A percentile compares a stretch with the other conserved stretches of the same genome.
These are phyloP conservation scores for Phrynocephalus guinanensis DNA, from an alignment of 2,797 vertebrate species.

Conservation along the genomic window DNA sequence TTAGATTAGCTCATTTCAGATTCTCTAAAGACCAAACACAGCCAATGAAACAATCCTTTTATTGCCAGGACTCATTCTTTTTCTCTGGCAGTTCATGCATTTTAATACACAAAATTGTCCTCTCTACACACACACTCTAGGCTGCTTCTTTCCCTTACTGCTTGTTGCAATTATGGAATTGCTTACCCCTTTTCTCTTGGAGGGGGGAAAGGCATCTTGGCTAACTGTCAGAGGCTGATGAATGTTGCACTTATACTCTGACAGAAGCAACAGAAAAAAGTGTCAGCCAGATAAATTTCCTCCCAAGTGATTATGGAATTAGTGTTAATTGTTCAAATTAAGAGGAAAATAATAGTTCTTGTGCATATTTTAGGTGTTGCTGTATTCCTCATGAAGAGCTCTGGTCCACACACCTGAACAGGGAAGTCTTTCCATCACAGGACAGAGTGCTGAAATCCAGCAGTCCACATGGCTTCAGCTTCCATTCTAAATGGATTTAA, in stretches of 20 bases:
- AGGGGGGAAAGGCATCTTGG: not conserved
- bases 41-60: conserved; percentile 24
- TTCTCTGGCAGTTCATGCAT: conserved; percentile 9
- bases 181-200: not conserved
- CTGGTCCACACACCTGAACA: conserved; percentile 15
- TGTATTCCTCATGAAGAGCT: not conserved
- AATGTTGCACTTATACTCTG: conserved; percentile 19
- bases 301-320: not conserved
- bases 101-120: not conserved
- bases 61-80: not conserved
- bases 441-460: conserved; percentile 30
- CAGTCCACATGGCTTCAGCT: conserved; percentile 52
- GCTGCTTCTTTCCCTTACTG: conserved; percentile 23
- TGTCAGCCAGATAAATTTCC: conserved; percentile 25
- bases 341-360: not conserved
- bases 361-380: not conserved
- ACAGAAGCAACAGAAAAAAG: not conserved
- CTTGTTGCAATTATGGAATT: conserved; percentile 18
- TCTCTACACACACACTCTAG: not conserved
- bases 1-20: conserved; percentile 16
- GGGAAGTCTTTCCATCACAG: not conserved
- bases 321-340: not conserved
- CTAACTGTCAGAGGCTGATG: conserved; percentile 31
- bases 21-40: conserved; percentile 17
- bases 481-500: conserved; percentile 59